Conservation (phyloP, 2,113 vertebrate genomes). For the Chelonoidis abingdonii region DNA sequence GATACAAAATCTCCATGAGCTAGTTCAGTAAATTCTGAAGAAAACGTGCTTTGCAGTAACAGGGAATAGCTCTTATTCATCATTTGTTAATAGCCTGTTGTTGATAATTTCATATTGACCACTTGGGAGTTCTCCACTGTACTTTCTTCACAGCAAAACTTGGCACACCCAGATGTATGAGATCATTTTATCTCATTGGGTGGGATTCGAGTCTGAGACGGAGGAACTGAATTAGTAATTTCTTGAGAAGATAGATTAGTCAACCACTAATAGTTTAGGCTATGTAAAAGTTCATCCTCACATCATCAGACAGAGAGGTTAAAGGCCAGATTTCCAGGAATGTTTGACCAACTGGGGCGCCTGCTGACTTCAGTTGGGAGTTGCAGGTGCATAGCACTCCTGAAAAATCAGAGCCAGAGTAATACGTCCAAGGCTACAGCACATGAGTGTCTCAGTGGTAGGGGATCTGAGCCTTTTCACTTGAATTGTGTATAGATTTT, state of each 20-base stretch:
- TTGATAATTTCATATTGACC: not conserved
- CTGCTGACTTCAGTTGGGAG: not conserved
- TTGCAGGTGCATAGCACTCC: not conserved
- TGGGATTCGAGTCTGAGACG: not conserved
- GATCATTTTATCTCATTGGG: not conserved
- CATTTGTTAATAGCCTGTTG: too few relatives aligned
- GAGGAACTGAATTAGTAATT: not conserved
- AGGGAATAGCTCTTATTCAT: not conserved
- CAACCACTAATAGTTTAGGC: too few relatives aligned
- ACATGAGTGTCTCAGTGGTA: not conserved
- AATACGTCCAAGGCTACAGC: not conserved
- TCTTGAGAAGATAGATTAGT: not conserved
- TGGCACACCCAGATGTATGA: not conserved
- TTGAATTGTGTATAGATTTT: not conserved
- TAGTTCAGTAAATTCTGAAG: not conserved
- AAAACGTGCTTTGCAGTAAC: accelerated
- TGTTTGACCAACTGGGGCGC: not conserved
- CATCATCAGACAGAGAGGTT: accelerated
- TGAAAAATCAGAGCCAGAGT: not conserved
- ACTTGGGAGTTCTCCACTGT: not conserved
- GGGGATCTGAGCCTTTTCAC: not conserved
- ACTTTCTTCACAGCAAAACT: not conserved
- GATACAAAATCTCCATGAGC: not conserved
- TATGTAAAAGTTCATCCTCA: accelerated
- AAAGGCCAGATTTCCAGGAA: accelerated